A percentile compares a stretch with the other conserved stretches of the same genome.
Evolutionary conservation across 2,797 vertebrate species (phyloP).

Genomic region (Chiroxiphia lanceolata): DNA sequence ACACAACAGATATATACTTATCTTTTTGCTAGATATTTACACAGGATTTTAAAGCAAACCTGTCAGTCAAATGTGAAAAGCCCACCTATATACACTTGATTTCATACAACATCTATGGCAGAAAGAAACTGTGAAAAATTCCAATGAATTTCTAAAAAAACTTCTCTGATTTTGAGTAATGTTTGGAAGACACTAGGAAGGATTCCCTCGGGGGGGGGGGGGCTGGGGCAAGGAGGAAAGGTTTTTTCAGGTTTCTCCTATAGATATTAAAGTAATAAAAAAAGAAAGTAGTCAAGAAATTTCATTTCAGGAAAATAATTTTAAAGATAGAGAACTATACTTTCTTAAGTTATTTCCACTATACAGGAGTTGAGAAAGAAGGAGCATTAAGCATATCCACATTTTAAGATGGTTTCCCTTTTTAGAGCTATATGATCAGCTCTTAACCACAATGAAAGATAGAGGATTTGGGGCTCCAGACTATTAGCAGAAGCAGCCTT

Average conservation of each 20-base stretch:
- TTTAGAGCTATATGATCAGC: not conserved
- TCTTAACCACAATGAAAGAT: not conserved
- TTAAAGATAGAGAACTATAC: not conserved
- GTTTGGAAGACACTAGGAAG: not conserved
- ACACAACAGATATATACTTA: not conserved
- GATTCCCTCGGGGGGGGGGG: fast-evolving
- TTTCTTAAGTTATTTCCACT: not conserved
- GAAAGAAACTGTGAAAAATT: not conserved
- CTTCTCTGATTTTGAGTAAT: not conserved
- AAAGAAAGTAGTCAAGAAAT: not conserved
- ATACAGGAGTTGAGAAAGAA: not conserved
- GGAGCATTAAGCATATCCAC: not conserved
- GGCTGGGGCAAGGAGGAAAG: not conserved
- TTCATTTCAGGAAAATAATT: not conserved
- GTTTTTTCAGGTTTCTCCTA: not conserved
- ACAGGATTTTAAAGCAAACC: not conserved
- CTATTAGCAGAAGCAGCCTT: not conserved
- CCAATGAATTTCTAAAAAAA: not conserved
- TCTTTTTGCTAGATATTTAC: not conserved
- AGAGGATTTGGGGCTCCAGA: not conserved
- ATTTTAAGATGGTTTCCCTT: not conserved
- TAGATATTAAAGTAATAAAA: not conserved
- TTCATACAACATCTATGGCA: not conserved
- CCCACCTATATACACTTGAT: not conserved
- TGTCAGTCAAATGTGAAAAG: not conserved